A percentile compares a stretch with the other conserved stretches of the same genome.
These are phyloP conservation scores for Mirza zaza DNA, from an alignment of 2,113 vertebrate genomes.

Conservation along the genomic window DNA sequence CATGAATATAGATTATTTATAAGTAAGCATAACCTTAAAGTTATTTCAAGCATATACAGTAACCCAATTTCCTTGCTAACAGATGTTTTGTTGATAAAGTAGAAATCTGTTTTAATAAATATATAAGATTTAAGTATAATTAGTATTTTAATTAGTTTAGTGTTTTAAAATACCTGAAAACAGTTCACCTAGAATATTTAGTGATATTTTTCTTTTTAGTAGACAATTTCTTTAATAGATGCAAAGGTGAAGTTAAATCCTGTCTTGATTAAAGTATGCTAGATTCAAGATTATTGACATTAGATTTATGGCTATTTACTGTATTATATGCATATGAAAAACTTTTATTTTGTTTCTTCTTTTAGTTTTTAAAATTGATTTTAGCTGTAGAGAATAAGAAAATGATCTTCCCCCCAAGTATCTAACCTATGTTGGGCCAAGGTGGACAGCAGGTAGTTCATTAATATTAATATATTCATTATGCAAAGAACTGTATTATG, in stretches of 20 bases:
- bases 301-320: conserved; percentile 6
- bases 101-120: conserved; percentile 46
- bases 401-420: neutral
- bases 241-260: conserved; percentile 16
- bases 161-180: conserved; percentile 15
- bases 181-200: conserved; percentile 33
- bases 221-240: conserved; percentile 13
- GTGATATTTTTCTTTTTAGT: conserved; percentile 38
- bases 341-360: neutral
- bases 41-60: neutral
- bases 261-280: neutral
- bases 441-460: neutral
- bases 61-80: conserved; percentile 33
- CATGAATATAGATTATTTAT: conserved; percentile 15
- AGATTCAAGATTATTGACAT: neutral
- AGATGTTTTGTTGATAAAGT: neutral
- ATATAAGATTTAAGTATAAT: neutral
- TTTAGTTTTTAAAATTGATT: conserved; percentile 10
- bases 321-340: neutral
- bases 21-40: neutral
- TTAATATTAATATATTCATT: neutral
- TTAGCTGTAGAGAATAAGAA: neutral
- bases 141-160: neutral
- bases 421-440: neutral
- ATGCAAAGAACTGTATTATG: neutral